Percentiles rank a stretch among this genome's conserved stretches.
phyloP scores from a whole-genome alignment of 2,113 vertebrate species.

The Hylia prasina region DNA sequence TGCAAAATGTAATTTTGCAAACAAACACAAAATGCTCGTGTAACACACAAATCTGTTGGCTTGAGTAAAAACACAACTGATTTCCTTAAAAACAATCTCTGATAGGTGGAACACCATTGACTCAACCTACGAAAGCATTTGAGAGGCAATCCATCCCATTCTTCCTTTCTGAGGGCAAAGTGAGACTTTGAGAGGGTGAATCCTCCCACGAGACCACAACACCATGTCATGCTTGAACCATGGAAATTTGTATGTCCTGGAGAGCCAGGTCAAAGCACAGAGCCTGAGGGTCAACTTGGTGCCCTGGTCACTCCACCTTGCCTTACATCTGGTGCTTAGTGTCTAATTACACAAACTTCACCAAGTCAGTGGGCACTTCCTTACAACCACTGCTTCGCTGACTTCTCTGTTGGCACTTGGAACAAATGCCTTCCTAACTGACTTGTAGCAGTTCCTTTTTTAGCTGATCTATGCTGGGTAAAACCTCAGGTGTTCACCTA shows the following conservation, averaged over 20 bases:
- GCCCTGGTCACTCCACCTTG: neutral
- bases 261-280: neutral
- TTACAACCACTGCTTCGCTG: neutral
- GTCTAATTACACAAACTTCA: neutral
- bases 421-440: neutral
- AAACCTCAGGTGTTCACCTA: neutral
- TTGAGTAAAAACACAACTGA: neutral
- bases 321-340: neutral
- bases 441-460: neutral
- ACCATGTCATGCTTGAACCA: neutral
- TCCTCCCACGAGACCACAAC: neutral
- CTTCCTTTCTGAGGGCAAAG: neutral
- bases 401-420: neutral
- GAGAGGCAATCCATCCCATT: neutral
- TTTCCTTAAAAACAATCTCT: neutral
- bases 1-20: neutral
- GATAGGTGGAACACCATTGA: neutral
- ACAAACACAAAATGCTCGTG: neutral
- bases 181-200: neutral
- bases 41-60: neutral
- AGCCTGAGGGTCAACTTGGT: rapidly evolving
- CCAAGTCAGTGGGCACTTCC: neutral
- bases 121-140: neutral
- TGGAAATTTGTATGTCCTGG: neutral
- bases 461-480: neutral